phyloP scores from a whole-genome alignment of 1,140 invertebrate genomes.

The Dreissena rostriformis region DNA sequence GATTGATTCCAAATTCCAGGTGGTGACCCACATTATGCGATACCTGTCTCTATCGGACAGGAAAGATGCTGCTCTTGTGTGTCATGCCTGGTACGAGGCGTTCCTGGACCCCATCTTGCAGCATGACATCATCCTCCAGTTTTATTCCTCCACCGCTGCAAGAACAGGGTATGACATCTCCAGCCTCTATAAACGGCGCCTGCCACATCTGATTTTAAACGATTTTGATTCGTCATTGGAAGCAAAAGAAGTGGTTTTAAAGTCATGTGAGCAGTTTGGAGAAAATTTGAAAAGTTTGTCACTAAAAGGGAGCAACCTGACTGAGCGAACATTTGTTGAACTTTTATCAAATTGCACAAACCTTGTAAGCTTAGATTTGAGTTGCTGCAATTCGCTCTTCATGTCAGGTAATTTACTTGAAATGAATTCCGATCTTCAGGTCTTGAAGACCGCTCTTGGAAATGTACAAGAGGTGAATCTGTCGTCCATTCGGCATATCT shows the following conservation, averaged over 20 bases:
- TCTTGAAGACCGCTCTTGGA: constrained; percentile 82
- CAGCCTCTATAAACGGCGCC: constrained; percentile 55
- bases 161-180: constrained; percentile 32
- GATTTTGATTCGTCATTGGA: constrained; percentile 71
- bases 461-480: constrained; percentile 85
- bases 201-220: constrained; percentile 70
- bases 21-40: constrained; percentile 75
- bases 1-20: constrained; percentile 61
- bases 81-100: constrained; percentile 76
- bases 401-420: constrained; percentile 88
- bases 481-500: constrained; percentile 86
- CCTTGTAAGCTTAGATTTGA: constrained; percentile 84
- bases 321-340: constrained; percentile 71
- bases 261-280: constrained; percentile 69
- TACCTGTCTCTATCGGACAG: constrained; percentile 77
- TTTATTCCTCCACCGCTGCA: constrained; percentile 55
- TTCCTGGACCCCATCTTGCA: constrained; percentile 76
- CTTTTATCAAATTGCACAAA: constrained; percentile 75
- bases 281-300: constrained; percentile 71
- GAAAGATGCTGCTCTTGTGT: constrained; percentile 77
- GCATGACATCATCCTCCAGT: constrained; percentile 72
- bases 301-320: constrained; percentile 73
- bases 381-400: constrained; percentile 86
- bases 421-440: constrained; percentile 82
- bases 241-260: constrained; percentile 63